Base-by-base conservation (phyloP, 2,113 vertebrate species). In the Cichladusa arquata region DNA sequence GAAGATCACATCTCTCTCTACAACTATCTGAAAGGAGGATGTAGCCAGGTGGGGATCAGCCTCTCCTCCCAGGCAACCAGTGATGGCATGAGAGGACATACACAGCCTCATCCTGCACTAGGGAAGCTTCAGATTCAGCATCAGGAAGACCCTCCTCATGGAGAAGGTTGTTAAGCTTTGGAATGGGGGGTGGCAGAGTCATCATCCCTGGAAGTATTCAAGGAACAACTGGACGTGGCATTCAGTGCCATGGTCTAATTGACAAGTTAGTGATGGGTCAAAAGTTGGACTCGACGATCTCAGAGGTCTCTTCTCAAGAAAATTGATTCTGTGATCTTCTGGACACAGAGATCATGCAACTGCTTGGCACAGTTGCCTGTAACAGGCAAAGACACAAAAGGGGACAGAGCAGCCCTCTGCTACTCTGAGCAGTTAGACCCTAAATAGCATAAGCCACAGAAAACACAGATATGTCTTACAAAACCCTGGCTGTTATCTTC, bases 51-150 rank as follows among this genome's bases (percentile, higher is more conserved):
- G 31, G 8, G 18, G 5, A 17, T 48, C 20, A 26, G 47, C 26
- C 20, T 69, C 40, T 69, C 34, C n/a, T 61, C 25, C 14, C n/a
- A 76, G 17, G n/a, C 24, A 25, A n/a, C 5, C 28, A 74, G 61
- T 0, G 0, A 47, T 2, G 47, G 40, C 8, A 10, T n/a, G 14
- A 54, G 20, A 61, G 14, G 25, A 31, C 29, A 61, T 26, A 69
- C 34, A 31, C 22, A 67, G n/a, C 47, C 17, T 47, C 40, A 67
- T 31, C 11, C 40, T 47, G 53, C 61, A 60, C 33, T 9, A 40
- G 7, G 29, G 8, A 26, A 60, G 13, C 29, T 67, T 47, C 61
- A 34, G 33, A 24, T 18, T 3, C 0, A 19, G 42, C 28, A 51
- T 45, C 10, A 81, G 33, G 19, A 81, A 29, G 60, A 73, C 44